Percentiles rank a stretch among this genome's conserved stretches.
phyloP scores from a whole-genome alignment of 1,140 invertebrate species.

The Drosophila nikananu region DNA sequence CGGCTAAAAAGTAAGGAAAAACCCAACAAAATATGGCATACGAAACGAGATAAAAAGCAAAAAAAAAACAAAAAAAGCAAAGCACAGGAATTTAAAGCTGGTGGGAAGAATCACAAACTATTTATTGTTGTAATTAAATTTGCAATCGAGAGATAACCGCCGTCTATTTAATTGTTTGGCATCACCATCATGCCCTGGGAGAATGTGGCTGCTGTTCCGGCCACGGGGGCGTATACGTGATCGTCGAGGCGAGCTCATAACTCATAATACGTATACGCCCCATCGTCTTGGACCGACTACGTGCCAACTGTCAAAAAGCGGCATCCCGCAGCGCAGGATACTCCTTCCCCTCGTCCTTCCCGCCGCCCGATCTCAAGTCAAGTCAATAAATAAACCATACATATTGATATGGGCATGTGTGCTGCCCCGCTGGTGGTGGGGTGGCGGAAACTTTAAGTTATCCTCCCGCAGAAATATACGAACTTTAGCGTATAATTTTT shows the following conservation, averaged over 20 bases:
- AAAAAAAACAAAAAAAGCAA: neutral
- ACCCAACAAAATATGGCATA: conserved; percentile 32
- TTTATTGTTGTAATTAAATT: conserved; percentile 70
- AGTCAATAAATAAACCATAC: conserved; percentile 74
- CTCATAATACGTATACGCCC: conserved; percentile 70
- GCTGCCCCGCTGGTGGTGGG: neutral
- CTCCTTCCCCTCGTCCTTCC: neutral
- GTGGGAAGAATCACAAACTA: conserved; percentile 28
- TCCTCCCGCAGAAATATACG: conserved; percentile 25
- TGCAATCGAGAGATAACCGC: conserved; percentile 21
- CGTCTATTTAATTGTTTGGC: conserved; percentile 70
- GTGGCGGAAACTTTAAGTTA: conserved; percentile 33
- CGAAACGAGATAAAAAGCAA: neutral
- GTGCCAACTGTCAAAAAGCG: conserved; percentile 70
- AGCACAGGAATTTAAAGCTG: neutral
- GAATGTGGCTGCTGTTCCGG: neutral
- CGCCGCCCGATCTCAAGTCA: conserved; percentile 32
- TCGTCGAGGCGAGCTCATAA: conserved; percentile 58
- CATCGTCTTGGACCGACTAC: conserved; percentile 48
- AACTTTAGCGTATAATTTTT: conserved; percentile 41
- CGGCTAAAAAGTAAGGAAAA: conserved; percentile 20
- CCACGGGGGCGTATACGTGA: conserved; percentile 62
- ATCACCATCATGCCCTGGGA: conserved; percentile 62
- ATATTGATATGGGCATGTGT: conserved; percentile 41
- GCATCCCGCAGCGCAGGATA: conserved; percentile 38